phyloP scores from a whole-genome alignment of 1,140 invertebrate species.

The Lordiphosa mommai region DNA sequence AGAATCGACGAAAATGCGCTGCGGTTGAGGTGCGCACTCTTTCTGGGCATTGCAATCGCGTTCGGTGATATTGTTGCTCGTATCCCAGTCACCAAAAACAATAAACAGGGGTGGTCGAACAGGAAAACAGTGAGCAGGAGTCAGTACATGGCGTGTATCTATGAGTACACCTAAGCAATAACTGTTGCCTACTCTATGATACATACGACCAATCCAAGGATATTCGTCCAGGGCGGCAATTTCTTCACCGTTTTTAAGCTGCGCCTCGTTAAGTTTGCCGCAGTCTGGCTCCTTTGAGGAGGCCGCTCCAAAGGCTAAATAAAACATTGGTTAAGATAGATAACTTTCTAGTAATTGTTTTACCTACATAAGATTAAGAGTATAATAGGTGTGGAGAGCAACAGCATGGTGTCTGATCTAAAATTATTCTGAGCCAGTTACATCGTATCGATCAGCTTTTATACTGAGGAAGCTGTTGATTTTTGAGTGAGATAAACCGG shows the following conservation, averaged over 20 bases:
- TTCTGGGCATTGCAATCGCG: not conserved
- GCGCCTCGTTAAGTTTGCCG: slow-evolving; percentile 18
- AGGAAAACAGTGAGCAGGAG: slow-evolving; percentile 7
- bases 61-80: not conserved
- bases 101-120: not conserved
- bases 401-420: too few species aligned
- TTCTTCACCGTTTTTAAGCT: not conserved
- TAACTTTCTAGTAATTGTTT: too few species aligned
- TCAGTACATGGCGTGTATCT: slow-evolving; percentile 9
- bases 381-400: too few species aligned
- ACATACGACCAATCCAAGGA: slow-evolving; percentile 12
- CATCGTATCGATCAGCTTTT: too few species aligned
- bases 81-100: slow-evolving; percentile 18
- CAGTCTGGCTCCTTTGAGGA: not conserved
- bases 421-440: too few species aligned
- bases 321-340: not conserved
- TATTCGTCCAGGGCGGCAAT: slow-evolving; percentile 4
- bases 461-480: too few species aligned
- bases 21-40: slow-evolving; percentile 1
- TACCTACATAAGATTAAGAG: too few species aligned
- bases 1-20: not conserved
- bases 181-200: not conserved
- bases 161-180: slow-evolving; percentile 11
- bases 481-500: too few species aligned
- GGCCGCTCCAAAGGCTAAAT: not conserved